These are phyloP conservation scores for Agelastica alni DNA, from an alignment of 2,888 invertebrate species.

Conservation along the genomic window DNA sequence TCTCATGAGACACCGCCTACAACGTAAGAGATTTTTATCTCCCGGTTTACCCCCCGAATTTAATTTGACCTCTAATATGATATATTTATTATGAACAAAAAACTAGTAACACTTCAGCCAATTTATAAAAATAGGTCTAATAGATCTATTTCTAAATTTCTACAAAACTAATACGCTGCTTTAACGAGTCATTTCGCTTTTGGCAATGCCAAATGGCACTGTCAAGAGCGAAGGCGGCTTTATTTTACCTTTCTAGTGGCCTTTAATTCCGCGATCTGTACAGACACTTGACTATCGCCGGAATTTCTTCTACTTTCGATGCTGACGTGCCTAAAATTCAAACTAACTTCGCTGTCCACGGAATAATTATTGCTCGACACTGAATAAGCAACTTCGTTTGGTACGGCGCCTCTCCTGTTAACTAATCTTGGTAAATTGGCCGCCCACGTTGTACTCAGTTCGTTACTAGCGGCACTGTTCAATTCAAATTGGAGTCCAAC, in stretches of 20 bases:
- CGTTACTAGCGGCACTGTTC: conserved; percentile 75
- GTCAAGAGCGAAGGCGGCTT: too few relatives aligned
- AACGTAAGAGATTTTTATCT: too few relatives aligned
- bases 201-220: too few relatives aligned
- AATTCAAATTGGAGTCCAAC: conserved; percentile 77
- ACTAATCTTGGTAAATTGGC: conserved; percentile 87
- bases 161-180: too few relatives aligned
- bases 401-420: conserved; percentile 81
- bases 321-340: conserved; percentile 79
- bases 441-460: conserved; percentile 90
- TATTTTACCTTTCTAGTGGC: conserved; percentile 65
- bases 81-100: too few relatives aligned
- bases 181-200: too few relatives aligned
- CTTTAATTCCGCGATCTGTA: conserved; percentile 83
- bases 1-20: too few relatives aligned
- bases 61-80: too few relatives aligned
- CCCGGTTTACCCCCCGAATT: too few relatives aligned
- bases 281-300: conserved; percentile 83
- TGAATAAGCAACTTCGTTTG: conserved; percentile 62
- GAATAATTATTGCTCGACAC: conserved; percentile 62
- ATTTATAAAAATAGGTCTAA: too few relatives aligned
- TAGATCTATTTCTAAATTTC: too few relatives aligned
- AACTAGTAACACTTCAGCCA: too few relatives aligned
- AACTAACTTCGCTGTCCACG: conserved; percentile 64
- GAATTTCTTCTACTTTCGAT: conserved; percentile 87